Evolutionary conservation across 2,797 vertebrate species (phyloP), one percentile per base, ranked within the genome.

Genomic region (Syncerus caffer): DNA sequence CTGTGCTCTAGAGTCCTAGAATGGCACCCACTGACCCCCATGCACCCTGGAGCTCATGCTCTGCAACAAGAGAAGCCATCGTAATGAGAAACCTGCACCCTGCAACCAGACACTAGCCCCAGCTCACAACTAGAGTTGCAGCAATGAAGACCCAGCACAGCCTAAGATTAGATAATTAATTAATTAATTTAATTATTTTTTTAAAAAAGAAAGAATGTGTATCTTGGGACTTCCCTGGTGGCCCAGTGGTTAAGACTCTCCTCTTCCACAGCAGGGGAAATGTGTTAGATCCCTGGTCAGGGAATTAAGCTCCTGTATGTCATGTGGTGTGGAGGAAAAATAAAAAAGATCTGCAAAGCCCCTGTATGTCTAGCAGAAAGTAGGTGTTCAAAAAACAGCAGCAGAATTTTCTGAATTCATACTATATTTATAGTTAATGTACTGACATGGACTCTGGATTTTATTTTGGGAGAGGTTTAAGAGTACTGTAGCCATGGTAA

Each of bases 391-490:
- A 82, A 62, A 86, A 62, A 83, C 5, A 25, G 60, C 16, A 71
- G 42, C 34, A 89, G 78, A 45, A 89, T 83, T 82, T 71, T 62
- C 58, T 50, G 15, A 94, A 89, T 92, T 94, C 89, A 60, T 67
- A 47, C 88, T 38, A 82, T 8, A 83, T 85, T 89, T 94, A 92
- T 17, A 64, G 71, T 82, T 86, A 51, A 85, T 89, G 42, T 92
- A 85, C 29, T 83, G 23, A 89, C 76, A 89, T 83, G 23, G 29
- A 57, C 47, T 64, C 53, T 55, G 55, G 71, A 23, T 83, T 94
- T 94, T 64, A 94, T 89, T 96, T 86, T 50, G 23, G 85, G 38
- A 89, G n/a, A 97, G 50, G 47, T 82, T 11, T 79, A 96, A 94
- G 79, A 89, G 53, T 85, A 89, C 57, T 85, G 25, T 74, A 34